A percentile compares a stretch with the other conserved stretches of the same genome.
Evolutionary conservation across 2,888 invertebrate genomes (phyloP).

Genomic region (Galerucella pusilla): DNA sequence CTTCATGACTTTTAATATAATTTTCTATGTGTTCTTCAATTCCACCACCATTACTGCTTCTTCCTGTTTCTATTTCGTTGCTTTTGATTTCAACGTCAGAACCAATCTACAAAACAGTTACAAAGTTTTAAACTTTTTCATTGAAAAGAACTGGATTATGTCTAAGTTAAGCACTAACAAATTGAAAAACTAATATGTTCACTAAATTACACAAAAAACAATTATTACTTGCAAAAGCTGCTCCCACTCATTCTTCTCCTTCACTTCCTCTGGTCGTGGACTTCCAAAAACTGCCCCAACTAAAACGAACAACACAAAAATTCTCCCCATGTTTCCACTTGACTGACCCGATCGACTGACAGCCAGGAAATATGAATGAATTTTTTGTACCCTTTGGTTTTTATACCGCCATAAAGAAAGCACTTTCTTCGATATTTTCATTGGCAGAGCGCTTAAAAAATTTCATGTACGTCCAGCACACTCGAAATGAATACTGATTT

Average conservation of each 20-base stretch:
- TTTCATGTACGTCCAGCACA: constrained; percentile 22
- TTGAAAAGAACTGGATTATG: not conserved
- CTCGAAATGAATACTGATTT: constrained; percentile 32
- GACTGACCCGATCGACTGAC: not conserved
- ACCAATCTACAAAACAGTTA: constrained; percentile 42
- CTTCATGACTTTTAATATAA: constrained; percentile 80
- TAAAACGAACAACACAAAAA: constrained; percentile 20
- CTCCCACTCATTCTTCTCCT: constrained; percentile 25
- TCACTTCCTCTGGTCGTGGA: constrained; percentile 29
- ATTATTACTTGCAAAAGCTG: constrained; percentile 32
- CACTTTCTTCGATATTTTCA: constrained; percentile 27
- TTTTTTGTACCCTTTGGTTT: constrained; percentile 35
- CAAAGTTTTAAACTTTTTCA: not conserved
- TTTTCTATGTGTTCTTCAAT: constrained; percentile 66
- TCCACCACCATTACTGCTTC: constrained; percentile 30
- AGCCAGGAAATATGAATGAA: constrained; percentile 29
- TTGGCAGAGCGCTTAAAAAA: constrained; percentile 12
- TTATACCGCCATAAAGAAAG: constrained; percentile 42
- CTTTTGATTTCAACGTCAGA: constrained; percentile 45
- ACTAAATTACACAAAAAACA: not conserved
- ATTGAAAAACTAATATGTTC: not conserved
- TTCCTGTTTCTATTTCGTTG: constrained; percentile 36
- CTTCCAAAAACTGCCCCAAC: constrained; percentile 20
- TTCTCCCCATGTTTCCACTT: constrained; percentile 23
- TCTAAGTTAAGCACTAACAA: not conserved